A percentile compares a stretch with the other conserved stretches of the same genome.
Evolutionary conservation across 2,888 invertebrate species (phyloP).

Genomic region (Poecilus cupreus): DNA sequence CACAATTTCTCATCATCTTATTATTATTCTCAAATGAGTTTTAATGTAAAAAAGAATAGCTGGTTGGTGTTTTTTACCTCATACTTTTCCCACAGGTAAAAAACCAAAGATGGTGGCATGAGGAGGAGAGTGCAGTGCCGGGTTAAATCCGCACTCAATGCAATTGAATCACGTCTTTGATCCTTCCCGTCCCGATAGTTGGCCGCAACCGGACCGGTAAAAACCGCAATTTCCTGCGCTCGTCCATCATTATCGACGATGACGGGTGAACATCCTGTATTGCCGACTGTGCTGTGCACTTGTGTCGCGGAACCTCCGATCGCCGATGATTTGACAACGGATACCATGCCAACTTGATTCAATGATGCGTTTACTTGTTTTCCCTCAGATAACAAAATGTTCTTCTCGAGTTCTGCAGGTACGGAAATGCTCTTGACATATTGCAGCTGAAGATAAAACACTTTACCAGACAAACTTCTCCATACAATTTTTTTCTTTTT

Average conservation of each 20-base stretch:
- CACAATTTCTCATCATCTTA: background rate
- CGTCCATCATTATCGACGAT: constrained; percentile 56
- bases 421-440: too few species aligned
- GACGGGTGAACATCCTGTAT: constrained; percentile 55
- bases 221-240: constrained; percentile 56
- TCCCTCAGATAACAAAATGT: background rate
- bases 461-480: too few species aligned
- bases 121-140: background rate
- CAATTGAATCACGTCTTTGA: constrained; percentile 52
- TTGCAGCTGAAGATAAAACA: too few species aligned
- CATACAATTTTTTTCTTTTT: too few species aligned
- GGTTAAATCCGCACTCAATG: constrained; percentile 20
- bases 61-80: background rate
- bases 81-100: background rate
- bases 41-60: background rate
- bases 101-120: background rate
- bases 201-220: constrained; percentile 52
- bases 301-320: background rate
- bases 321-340: constrained; percentile 6
- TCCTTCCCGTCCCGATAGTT: constrained; percentile 17
- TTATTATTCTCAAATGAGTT: background rate
- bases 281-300: constrained; percentile 16
- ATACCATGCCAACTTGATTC: constrained; percentile 36
- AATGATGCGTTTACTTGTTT: constrained; percentile 33
- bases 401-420: background rate